Conservation (phyloP, 2,888 invertebrate genomes). For the Hipparchia semele region DNA sequence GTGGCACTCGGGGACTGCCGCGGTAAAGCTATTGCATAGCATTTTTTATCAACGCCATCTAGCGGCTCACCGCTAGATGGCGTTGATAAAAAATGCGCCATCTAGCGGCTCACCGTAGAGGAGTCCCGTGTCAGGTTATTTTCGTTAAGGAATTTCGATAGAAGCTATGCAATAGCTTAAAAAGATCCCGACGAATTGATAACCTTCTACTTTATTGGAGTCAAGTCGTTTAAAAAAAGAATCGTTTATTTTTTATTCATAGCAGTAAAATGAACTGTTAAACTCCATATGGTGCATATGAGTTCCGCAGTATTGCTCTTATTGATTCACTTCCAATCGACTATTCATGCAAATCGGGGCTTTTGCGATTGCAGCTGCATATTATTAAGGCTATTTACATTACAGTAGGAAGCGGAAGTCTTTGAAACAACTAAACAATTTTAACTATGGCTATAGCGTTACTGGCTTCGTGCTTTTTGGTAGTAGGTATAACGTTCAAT, state of each 20-base stretch:
- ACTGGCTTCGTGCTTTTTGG: neutral
- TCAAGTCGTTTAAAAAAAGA: neutral
- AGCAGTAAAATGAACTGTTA: conserved; percentile 2
- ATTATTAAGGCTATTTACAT: conserved; percentile 32
- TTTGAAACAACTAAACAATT: conserved; percentile 8
- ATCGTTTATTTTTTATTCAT: neutral
- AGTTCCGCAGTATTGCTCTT: conserved; percentile 22
- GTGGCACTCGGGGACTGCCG: too few relatives aligned
- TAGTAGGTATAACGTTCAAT: neutral
- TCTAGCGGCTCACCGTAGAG: too few relatives aligned
- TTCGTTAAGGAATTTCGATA: too few relatives aligned
- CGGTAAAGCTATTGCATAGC: too few relatives aligned
- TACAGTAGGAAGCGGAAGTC: conserved; percentile 20
- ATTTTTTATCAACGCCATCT: too few relatives aligned
- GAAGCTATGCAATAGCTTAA: too few relatives aligned
- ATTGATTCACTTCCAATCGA: conserved; percentile 42
- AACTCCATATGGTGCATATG: neutral
- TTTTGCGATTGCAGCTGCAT: conserved; percentile 38
- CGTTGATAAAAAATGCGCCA: too few relatives aligned
- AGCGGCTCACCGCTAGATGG: too few relatives aligned
- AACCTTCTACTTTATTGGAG: neutral
- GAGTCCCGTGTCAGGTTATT: too few relatives aligned
- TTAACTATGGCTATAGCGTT: neutral
- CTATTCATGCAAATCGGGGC: conserved; percentile 42
- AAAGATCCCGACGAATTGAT: too few relatives aligned